Percentiles rank a stretch among this genome's conserved stretches.
These are phyloP conservation scores for Aricia artaxerxes DNA, from an alignment of 2,888 invertebrate species.

Conservation along the genomic window DNA sequence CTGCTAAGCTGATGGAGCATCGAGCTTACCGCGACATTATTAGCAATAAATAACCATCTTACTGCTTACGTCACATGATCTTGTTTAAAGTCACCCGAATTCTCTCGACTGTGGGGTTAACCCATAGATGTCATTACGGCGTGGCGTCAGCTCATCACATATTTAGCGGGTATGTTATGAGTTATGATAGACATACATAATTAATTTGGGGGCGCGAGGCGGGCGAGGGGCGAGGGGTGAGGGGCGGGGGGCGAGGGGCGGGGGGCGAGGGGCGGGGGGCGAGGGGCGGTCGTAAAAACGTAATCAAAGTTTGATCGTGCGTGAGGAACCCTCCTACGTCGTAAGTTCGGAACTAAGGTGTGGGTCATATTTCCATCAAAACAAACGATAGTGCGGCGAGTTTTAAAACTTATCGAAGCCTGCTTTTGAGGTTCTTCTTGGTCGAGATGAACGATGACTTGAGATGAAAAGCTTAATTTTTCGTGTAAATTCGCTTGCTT, in stretches of 20 bases:
- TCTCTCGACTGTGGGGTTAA: not conserved
- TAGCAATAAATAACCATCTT: not conserved
- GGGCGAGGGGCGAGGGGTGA: slow-evolving; percentile 19
- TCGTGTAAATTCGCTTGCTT: not conserved
- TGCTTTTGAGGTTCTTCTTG: not conserved
- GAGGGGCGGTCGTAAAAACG: slow-evolving; percentile 47
- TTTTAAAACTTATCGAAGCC: not conserved
- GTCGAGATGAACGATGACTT: not conserved
- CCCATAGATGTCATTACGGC: not conserved
- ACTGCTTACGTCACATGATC: not conserved
- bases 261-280: slow-evolving; percentile 12
- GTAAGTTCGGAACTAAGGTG: not conserved
- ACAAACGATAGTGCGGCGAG: not conserved
- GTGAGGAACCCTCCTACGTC: slow-evolving; percentile 22
- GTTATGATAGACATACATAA: slow-evolving; percentile 42
- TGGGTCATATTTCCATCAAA: not conserved
- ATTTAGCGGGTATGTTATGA: slow-evolving; percentile 8
- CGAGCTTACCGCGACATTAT: not conserved
- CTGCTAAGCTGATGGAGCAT: not conserved
- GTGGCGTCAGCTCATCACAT: not conserved
- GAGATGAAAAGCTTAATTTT: too few relatives aligned
- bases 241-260: slow-evolving; percentile 29
- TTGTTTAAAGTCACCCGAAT: not conserved
- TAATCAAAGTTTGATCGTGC: slow-evolving; percentile 51
- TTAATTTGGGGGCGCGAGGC: slow-evolving; percentile 41